phyloP scores from a whole-genome alignment of 2,113 vertebrate species.

The Dryoscopus gambensis region DNA sequence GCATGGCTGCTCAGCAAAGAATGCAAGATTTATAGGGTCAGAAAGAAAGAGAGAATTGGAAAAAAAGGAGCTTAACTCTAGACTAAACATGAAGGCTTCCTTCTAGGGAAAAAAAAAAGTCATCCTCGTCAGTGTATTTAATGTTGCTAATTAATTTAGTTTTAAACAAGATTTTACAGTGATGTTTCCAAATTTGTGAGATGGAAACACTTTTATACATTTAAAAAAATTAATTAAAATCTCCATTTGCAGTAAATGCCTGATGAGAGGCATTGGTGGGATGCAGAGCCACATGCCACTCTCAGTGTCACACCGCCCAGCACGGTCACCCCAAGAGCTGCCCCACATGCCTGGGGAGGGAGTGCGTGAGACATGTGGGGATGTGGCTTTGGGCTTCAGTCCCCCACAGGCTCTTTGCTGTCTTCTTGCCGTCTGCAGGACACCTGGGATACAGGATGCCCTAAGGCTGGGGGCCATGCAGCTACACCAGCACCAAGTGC shows the following conservation, averaged over 20 bases:
- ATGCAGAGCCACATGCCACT: rapidly evolving
- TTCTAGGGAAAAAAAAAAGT: neutral
- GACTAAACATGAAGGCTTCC: neutral
- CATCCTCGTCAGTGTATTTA: neutral
- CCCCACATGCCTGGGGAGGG: neutral
- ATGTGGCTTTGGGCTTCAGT: neutral
- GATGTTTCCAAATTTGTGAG: neutral
- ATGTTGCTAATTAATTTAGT: neutral
- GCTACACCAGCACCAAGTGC: neutral
- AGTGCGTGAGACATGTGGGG: rapidly evolving
- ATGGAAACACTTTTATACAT: neutral
- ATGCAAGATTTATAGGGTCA: slow-evolving; percentile 14
- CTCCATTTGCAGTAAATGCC: neutral
- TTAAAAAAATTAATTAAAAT: neutral
- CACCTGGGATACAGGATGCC: neutral
- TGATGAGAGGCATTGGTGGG: neutral
- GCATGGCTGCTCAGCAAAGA: neutral
- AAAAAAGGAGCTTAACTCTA: neutral
- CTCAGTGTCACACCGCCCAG: neutral
- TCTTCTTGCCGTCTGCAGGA: neutral
- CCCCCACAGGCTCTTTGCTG: neutral
- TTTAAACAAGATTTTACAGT: neutral
- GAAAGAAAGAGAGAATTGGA: neutral
- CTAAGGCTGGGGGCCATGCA: neutral
- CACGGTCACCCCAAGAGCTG: neutral